Evolutionary conservation across 2,888 invertebrate species (phyloP).

Genomic region (Bedellia somnulentella): DNA sequence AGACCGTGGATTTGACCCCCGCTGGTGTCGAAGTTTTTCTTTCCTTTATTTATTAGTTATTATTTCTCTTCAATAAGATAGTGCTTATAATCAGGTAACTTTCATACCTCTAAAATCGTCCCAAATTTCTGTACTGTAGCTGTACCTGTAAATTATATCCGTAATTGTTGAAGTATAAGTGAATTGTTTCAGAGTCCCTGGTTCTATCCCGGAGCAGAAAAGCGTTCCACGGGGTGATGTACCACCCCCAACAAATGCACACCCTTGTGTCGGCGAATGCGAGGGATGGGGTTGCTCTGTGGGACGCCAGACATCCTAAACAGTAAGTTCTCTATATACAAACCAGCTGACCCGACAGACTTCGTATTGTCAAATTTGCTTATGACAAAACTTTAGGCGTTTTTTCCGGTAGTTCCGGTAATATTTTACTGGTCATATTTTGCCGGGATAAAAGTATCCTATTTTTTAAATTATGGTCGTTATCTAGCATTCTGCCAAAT

Average conservation of each 20-base stretch:
- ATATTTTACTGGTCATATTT: too few species aligned
- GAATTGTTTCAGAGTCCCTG: conserved; percentile 66
- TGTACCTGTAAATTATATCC: too few species aligned
- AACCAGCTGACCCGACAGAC: too few species aligned
- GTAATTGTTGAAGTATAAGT: too few species aligned
- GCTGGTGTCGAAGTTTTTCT: background rate
- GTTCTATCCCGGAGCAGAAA: conserved; percentile 51
- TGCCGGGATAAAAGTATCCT: too few species aligned
- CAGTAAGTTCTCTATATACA: conserved; percentile 62
- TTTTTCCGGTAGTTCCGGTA: too few species aligned
- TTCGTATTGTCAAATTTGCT: too few species aligned
- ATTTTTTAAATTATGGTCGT: too few species aligned
- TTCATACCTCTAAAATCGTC: too few species aligned
- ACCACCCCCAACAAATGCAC: conserved; percentile 81
- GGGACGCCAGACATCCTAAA: conserved; percentile 84
- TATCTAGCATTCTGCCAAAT: too few species aligned
- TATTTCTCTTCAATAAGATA: background rate
- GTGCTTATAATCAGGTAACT: too few species aligned
- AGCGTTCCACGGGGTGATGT: conserved; percentile 94
- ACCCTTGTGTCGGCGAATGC: conserved; percentile 88
- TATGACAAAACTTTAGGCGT: background rate
- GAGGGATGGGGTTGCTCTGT: conserved; percentile 84
- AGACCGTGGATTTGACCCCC: background rate
- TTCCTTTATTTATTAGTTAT: background rate
- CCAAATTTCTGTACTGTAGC: too few species aligned